Evolutionary conservation across 2,797 vertebrate species (phyloP).

Genomic region (Platyrinchus mystaceus): DNA sequence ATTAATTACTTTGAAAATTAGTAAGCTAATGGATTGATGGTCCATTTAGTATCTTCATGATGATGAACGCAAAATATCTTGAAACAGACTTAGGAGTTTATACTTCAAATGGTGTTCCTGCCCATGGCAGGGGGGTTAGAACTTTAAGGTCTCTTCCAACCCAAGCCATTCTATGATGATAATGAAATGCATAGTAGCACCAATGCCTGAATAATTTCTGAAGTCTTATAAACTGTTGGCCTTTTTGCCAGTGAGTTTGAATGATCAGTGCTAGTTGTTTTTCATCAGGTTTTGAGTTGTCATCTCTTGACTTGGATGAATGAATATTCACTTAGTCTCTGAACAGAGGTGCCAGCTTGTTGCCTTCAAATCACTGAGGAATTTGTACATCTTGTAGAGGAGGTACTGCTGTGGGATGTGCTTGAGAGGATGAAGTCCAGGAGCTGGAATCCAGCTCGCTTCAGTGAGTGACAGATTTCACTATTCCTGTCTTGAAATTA

Average conservation of each 20-base stretch:
- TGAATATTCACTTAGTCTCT: background rate
- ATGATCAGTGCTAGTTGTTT: background rate
- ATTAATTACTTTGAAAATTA: constrained; percentile 30
- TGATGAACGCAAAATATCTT: background rate
- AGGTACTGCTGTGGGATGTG: background rate
- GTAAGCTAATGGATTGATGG: background rate
- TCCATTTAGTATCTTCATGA: background rate
- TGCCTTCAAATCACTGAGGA: background rate
- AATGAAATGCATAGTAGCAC: background rate
- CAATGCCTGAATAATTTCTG: background rate
- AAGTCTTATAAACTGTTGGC: background rate
- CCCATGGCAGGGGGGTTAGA: background rate
- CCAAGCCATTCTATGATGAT: background rate
- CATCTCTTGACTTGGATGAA: background rate
- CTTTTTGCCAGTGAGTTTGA: background rate
- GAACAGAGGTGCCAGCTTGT: background rate
- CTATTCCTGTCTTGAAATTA: background rate
- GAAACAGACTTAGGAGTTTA: background rate
- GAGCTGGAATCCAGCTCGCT: background rate
- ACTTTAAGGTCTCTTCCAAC: background rate
- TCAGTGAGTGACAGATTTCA: background rate
- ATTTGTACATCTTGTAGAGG: background rate
- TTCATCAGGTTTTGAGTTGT: background rate
- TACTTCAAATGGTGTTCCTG: background rate
- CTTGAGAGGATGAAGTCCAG: background rate